Evolutionary conservation across 2,888 invertebrate species (phyloP), one percentile per base, ranked within the genome.

Genomic region (Microdon myrmicae): DNA sequence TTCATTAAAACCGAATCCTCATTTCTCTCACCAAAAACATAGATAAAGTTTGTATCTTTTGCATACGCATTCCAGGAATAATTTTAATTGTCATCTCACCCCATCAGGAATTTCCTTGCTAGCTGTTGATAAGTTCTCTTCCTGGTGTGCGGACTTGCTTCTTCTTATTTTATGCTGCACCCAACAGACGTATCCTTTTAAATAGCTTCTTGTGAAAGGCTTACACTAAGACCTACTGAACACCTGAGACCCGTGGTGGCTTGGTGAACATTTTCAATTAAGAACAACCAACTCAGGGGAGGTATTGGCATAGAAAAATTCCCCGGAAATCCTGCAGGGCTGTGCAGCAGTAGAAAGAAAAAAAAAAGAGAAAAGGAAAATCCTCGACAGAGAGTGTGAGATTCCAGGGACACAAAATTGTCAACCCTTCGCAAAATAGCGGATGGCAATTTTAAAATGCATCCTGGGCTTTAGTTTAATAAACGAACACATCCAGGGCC

Each of bases 161-260:
- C 34, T 26, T 35, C 20, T 56, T 35, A 16, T 38, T 39, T 9
- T 48, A 4, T 39, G 14, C 16, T 29, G 26, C 31, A 26, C 26
- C n/a, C 26, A 44, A n/a, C 31, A 26, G 32, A 7, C 31, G 47
- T 19, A 41, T 51, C 29, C 39, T 9, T 35, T 19, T 19, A 45
- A 51, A 49, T 45, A 51, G 56, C 49, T 64, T 74, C 73, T 72
- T 66, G 69, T 71, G 70, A 76, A 77, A 76, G 77, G 77, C 76
- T 77, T 77, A 77, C 72, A 71, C 71, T 74, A 72, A 75, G 76
- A 72, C 77, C 75, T 72, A 75, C 73, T 47, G 73, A 75, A 77
- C 77, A 77, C 77, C 77, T 77, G 77, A 76, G 77, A 74, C 77
- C 28, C 28, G 39, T 45, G 51, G 38, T 41, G 37, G 58, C 44